Base-by-base conservation (phyloP, 2,113 vertebrate species). In the Malurus elegans region DNA sequence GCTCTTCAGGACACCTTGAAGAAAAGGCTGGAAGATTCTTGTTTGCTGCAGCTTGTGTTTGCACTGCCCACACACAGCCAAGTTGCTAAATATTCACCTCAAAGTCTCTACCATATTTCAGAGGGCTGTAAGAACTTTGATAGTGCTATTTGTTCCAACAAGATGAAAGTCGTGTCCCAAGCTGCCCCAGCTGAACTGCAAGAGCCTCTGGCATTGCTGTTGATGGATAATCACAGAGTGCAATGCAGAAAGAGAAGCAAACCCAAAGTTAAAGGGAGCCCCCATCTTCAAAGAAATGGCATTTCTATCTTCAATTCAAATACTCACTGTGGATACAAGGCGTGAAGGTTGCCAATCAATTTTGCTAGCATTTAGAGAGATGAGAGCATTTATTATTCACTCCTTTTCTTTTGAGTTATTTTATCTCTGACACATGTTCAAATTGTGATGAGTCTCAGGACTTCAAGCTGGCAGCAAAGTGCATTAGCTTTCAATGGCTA, bases 41-140 rank as follows among this genome's bases (percentile, higher is more conserved):
- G 88, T 88, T 92, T 92, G 85, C 81, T 56, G 57, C 65, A 87
- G 78, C 54, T 45, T 88, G 45, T 82, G 85, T 95, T 96, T 97
- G 92, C 50, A 2, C 53, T 96, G 51, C 74, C 62, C 64, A 73
- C 62, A 79, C 83, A 71, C 80, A 88, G 58, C 45, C 36, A 10
- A 79, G 58, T 17, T 0, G 0, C 71, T 90, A 73, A 79, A 61
- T 50, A 90, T 50, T 92, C 92, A 51, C 54, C 93, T 92, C 90
- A 69, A 61, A 79, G 40, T 38, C 64, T 76, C 79, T 90, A 78
- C 54, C 28, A 4, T 61, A 8, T 88, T 95, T 86, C 58, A 93
- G 90, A 90, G 50, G 25, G 20, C 11, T 90, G 62, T 47, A 54
- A 86, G 71, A 76, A 50, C 71, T 93, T 79, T 67, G 65, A 36